Conservation (phyloP, 2,888 invertebrate species). For the Mantis religiosa region DNA sequence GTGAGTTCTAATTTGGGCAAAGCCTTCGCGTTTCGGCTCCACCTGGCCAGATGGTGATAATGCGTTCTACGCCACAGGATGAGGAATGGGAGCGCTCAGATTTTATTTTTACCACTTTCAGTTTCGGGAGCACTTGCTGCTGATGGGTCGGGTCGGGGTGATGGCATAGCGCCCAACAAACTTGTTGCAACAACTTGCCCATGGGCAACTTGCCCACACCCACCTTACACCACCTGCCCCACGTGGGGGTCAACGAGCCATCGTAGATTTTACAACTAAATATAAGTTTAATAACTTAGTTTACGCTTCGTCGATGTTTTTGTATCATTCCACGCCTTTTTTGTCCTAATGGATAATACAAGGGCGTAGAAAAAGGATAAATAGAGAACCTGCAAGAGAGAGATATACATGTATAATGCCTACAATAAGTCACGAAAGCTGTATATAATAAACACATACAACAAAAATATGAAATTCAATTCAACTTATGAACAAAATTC, state of each 20-base stretch:
- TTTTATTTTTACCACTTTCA: not conserved
- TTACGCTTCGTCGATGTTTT: no score
- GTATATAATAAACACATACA: no score
- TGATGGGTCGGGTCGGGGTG: not conserved
- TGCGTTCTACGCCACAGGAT: not conserved
- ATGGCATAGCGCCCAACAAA: conserved; percentile 27
- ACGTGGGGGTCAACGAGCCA: not conserved
- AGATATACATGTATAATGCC: no score
- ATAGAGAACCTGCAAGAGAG: no score
- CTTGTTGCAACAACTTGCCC: conserved; percentile 26
- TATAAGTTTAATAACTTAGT: no score
- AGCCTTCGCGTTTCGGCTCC: not conserved
- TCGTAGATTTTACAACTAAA: not conserved
- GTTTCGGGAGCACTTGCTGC: not conserved
- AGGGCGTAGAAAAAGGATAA: no score
- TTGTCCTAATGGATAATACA: no score
- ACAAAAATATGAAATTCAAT: no score
- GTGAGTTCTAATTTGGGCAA: not conserved
- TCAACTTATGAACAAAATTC: no score
- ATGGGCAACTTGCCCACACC: conserved; percentile 19
- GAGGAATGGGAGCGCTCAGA: not conserved
- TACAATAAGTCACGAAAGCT: no score
- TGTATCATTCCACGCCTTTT: no score
- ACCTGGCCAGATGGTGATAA: not conserved
- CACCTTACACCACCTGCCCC: conserved; percentile 14